Percentiles rank a stretch among this genome's conserved stretches.
phyloP scores from a whole-genome alignment of 2,113 vertebrate species.

The Rhagologus leucostigma region DNA sequence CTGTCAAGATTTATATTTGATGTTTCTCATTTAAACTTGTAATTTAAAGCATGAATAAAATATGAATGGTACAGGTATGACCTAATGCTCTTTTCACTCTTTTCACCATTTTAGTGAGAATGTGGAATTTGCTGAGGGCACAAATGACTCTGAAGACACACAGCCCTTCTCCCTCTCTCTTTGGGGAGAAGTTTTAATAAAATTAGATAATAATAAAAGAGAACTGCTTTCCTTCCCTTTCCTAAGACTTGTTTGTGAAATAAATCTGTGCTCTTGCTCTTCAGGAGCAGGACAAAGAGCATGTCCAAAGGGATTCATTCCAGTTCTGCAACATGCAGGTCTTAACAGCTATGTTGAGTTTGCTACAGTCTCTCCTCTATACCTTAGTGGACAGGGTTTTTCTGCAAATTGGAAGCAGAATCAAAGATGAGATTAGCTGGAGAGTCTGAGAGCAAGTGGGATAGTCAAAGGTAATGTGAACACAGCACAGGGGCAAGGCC shows the following conservation, averaged over 20 bases:
- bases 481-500: background rate
- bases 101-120: background rate
- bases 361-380: background rate
- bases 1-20: background rate
- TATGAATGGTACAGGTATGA: background rate
- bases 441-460: background rate
- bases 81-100: background rate
- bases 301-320: background rate
- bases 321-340: background rate
- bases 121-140: background rate
- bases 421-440: background rate
- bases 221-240: background rate
- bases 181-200: background rate
- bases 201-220: background rate
- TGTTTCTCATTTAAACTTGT: background rate
- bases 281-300: accelerated
- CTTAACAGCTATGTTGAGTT: background rate
- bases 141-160: background rate
- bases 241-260: background rate
- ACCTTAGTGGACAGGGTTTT: background rate
- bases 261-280: background rate
- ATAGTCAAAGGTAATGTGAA: background rate
- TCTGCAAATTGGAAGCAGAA: background rate
- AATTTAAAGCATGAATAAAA: background rate
- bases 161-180: background rate